These are phyloP conservation scores for Sarcoramphus papa DNA, from an alignment of 2,797 vertebrate species.

Conservation along the genomic window DNA sequence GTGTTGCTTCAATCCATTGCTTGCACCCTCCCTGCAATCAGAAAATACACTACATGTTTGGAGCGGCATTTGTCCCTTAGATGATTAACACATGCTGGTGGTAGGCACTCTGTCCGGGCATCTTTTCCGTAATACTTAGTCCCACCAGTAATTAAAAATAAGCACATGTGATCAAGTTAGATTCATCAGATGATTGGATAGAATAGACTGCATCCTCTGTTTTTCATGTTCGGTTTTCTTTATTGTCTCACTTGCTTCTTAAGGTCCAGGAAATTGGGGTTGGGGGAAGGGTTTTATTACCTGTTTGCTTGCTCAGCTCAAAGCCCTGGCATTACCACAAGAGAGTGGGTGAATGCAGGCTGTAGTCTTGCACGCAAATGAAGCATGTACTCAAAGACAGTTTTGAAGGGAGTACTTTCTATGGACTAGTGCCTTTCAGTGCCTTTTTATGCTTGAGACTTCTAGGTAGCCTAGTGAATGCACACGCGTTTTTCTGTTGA, in stretches of 20 bases:
- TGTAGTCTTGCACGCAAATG: background rate
- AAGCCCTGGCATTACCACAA: background rate
- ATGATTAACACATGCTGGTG: background rate
- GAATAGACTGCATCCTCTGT: background rate
- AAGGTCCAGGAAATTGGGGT: background rate
- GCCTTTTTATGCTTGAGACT: background rate
- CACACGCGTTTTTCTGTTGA: background rate
- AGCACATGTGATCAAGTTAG: background rate
- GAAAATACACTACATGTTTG: background rate
- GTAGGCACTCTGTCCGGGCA: background rate
- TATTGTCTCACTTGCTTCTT: background rate
- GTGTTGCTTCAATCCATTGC: background rate
- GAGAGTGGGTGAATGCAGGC: accelerated
- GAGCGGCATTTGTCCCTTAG: background rate
- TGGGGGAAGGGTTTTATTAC: background rate
- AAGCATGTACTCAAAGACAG: background rate
- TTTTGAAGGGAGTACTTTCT: background rate
- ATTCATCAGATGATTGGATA: background rate
- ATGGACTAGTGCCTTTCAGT: background rate
- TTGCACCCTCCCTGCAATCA: background rate
- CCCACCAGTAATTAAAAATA: background rate
- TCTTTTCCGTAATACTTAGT: background rate
- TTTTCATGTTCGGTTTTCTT: background rate
- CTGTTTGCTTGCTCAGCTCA: background rate
- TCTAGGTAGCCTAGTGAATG: background rate